phyloP scores from a whole-genome alignment of 2,113 vertebrate species.

The Illadopsis cleaveri region DNA sequence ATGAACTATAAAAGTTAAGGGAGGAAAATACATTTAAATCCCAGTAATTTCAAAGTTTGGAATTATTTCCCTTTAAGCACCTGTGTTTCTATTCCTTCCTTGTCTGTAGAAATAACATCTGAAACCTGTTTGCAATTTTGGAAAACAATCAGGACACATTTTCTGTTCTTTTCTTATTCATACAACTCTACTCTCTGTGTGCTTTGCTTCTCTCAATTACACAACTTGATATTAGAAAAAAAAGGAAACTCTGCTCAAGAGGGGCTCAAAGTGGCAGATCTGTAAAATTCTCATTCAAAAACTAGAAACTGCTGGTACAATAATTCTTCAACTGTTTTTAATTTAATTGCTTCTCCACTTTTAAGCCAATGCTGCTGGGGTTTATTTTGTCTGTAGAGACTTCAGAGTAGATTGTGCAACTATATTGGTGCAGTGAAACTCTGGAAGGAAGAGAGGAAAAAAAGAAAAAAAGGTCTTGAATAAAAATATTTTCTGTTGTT shows the following conservation, averaged over 20 bases:
- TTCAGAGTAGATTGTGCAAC: background rate
- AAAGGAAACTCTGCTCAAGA: constrained; percentile 40
- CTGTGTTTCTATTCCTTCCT: constrained; percentile 33
- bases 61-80: constrained; percentile 23
- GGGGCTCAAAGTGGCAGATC: constrained; percentile 60
- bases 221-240: constrained; percentile 43
- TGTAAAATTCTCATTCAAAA: constrained; percentile 51
- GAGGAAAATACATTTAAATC: background rate
- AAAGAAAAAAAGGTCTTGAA: background rate
- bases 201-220: constrained; percentile 64
- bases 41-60: background rate
- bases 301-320: constrained; percentile 9
- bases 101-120: constrained; percentile 50
- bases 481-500: background rate
- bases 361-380: background rate
- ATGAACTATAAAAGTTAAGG: constrained; percentile 10
- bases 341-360: background rate
- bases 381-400: background rate
- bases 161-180: constrained; percentile 65
- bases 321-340: constrained; percentile 28
- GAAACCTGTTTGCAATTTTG: constrained; percentile 61
- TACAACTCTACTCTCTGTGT: constrained; percentile 16
- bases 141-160: constrained; percentile 62
- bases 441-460: background rate
- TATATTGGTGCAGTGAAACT: background rate